Conservation (phyloP, 2,797 vertebrate genomes). For the Champsocephalus gunnari region DNA sequence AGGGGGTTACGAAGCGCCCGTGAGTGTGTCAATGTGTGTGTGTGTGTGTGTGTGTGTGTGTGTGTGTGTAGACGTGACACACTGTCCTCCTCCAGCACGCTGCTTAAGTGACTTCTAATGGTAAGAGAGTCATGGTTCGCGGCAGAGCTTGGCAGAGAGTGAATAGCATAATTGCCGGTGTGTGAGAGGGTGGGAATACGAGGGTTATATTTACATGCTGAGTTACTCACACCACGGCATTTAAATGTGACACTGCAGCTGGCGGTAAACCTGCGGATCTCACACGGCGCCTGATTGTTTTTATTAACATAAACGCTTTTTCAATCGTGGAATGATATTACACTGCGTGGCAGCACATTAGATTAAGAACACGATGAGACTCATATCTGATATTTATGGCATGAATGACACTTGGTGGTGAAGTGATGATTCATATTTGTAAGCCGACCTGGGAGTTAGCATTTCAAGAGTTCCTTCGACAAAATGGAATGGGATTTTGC, state of each 20-base stretch:
- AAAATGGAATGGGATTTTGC: too few species aligned
- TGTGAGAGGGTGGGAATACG: slow-evolving; percentile 58
- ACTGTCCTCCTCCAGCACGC: slow-evolving; percentile 50
- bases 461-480: too few species aligned
- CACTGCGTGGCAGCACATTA: background rate
- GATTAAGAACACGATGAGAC: background rate
- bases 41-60: too few species aligned
- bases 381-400: background rate
- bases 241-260: slow-evolving; percentile 59
- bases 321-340: background rate
- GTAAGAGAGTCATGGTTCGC: slow-evolving; percentile 63
- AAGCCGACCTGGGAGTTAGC: too few species aligned
- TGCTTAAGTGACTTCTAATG: slow-evolving; percentile 78
- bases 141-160: slow-evolving; percentile 63
- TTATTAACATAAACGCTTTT: slow-evolving; percentile 37
- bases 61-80: slow-evolving; percentile 33
- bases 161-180: slow-evolving; percentile 74
- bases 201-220: slow-evolving; percentile 76
- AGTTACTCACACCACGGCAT: slow-evolving; percentile 55
- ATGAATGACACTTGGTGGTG: background rate
- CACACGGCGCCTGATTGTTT: slow-evolving; percentile 47
- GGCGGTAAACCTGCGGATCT: slow-evolving; percentile 27
- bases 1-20: background rate
- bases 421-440: too few species aligned
- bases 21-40: background rate